These are phyloP conservation scores for Charaxes varanes DNA, from an alignment of 1,140 invertebrate species.

Conservation along the genomic window DNA sequence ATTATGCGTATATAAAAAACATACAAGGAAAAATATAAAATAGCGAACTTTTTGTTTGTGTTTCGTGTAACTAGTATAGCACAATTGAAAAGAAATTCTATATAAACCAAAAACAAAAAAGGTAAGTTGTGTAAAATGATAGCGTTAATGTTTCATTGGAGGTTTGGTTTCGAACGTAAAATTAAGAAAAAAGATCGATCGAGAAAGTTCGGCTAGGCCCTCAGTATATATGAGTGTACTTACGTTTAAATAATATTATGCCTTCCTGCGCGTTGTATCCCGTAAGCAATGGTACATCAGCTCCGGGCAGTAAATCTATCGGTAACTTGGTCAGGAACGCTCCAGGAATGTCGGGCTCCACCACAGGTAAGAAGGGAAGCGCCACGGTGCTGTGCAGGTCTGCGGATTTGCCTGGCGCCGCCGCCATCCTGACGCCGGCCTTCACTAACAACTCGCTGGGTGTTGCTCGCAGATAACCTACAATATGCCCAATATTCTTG, in stretches of 20 bases:
- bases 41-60: no score
- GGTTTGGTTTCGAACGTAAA: no score
- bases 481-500: no score
- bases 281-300: conserved; percentile 72
- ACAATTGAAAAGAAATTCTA: no score
- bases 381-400: conserved; percentile 72
- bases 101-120: no score
- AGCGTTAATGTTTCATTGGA: no score
- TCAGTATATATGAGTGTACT: conserved; percentile 33
- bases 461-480: conserved; percentile 66
- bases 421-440: conserved; percentile 50
- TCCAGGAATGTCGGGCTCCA: conserved; percentile 50
- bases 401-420: conserved; percentile 56
- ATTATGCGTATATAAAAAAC: no score
- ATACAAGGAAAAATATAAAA: no score
- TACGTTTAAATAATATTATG: conserved; percentile 72
- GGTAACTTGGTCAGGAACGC: conserved; percentile 76
- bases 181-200: background rate
- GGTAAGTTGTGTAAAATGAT: no score
- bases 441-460: conserved; percentile 66
- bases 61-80: no score
- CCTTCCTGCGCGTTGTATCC: conserved; percentile 76
- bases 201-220: background rate
- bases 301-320: conserved; percentile 60
- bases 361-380: conserved; percentile 68